These are phyloP conservation scores for Eilema depressum DNA, from an alignment of 2,888 invertebrate genomes.

Conservation along the genomic window DNA sequence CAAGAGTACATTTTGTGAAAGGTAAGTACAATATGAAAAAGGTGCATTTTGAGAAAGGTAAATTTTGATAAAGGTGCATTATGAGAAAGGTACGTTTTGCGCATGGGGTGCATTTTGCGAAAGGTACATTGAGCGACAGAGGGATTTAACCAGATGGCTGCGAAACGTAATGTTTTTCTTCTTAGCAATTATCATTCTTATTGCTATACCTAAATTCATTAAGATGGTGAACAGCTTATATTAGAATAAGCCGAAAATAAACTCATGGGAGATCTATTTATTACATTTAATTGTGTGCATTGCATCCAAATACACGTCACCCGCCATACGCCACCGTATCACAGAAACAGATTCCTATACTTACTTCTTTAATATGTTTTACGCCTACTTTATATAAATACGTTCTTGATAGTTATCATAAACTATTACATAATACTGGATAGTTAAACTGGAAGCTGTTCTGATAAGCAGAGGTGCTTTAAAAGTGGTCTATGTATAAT, in stretches of 20 bases:
- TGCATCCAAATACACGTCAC: neutral
- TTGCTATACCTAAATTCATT: neutral
- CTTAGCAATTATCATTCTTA: neutral
- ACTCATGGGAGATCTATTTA: neutral
- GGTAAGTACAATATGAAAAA: too few species aligned
- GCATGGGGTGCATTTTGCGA: too few species aligned
- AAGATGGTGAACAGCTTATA: neutral
- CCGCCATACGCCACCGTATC: constrained; percentile 4
- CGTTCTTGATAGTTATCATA: neutral
- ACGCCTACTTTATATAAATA: neutral
- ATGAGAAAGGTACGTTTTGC: too few species aligned
- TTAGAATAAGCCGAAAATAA: constrained; percentile 1
- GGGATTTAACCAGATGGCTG: too few species aligned
- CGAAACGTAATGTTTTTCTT: too few species aligned
- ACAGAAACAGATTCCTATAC: constrained; percentile 4
- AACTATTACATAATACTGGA: neutral
- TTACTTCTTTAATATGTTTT: neutral
- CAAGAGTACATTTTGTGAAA: too few species aligned
- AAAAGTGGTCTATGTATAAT: neutral
- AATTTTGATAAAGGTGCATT: too few species aligned
- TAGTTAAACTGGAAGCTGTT: constrained; percentile 1
- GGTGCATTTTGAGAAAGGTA: too few species aligned
- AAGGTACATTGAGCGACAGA: too few species aligned
- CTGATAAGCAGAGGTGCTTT: neutral
- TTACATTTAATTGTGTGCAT: constrained; percentile 1